Evolutionary conservation across 92 coral and sea anemone genomes (phyloP).

Genomic region (Palythoa grandiflora): DNA sequence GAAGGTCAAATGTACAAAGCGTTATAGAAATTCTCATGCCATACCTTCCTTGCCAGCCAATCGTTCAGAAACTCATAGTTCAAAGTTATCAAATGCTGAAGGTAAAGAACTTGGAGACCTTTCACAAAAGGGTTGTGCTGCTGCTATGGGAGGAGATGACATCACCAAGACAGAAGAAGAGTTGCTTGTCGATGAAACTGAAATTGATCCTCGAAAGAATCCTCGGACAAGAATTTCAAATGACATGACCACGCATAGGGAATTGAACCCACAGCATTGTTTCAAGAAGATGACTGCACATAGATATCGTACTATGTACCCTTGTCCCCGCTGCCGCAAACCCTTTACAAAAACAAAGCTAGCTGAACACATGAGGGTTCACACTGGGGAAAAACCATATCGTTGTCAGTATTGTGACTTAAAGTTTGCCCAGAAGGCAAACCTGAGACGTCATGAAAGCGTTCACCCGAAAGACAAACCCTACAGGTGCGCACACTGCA

Average conservation of each 20-base stretch:
- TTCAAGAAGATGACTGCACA: background rate
- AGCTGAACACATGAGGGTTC: conserved; percentile 12
- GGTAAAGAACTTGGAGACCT: background rate
- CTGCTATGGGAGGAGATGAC: background rate
- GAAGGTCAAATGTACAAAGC: background rate
- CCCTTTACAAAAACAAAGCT: conserved; percentile 28
- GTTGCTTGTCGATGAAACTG: background rate
- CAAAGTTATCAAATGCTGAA: background rate
- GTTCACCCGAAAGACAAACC: conserved; percentile 40
- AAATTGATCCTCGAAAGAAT: background rate
- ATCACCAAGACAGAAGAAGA: background rate
- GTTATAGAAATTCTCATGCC: background rate
- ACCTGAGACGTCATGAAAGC: conserved; percentile 1
- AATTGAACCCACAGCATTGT: background rate
- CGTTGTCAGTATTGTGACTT: background rate
- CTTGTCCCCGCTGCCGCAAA: conserved; percentile 15
- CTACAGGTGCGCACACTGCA: conserved; percentile 24
- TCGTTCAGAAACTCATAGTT: background rate
- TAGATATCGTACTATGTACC: conserved; percentile 8
- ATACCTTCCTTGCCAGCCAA: background rate
- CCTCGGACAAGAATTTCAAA: background rate
- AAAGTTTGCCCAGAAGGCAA: conserved; percentile 25
- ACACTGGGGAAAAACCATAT: conserved; percentile 32
- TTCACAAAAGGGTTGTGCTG: background rate
- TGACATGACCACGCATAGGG: background rate